Percentiles rank a stretch among this genome's conserved stretches.
phyloP scores from a whole-genome alignment of 2,888 invertebrate species.

The Teleogryllus oceanicus region DNA sequence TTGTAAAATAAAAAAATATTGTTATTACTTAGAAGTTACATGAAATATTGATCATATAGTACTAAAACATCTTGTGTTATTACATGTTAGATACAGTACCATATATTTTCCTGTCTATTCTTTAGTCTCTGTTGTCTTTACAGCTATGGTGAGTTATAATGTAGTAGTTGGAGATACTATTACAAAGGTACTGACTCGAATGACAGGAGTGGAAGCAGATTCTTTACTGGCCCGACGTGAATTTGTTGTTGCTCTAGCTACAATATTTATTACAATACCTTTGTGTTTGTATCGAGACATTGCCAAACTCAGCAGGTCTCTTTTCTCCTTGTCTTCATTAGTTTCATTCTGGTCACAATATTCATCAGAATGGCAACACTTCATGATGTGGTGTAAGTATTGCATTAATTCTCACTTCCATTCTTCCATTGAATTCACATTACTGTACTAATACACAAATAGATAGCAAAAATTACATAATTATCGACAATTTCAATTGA shows the following conservation, averaged over 20 bases:
- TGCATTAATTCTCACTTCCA: not conserved
- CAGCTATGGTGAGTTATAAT: conserved; percentile 86
- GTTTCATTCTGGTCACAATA: conserved; percentile 66
- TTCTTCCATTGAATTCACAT: not conserved
- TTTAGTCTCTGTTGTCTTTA: conserved; percentile 41
- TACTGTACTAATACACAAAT: too few relatives aligned
- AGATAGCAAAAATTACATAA: too few relatives aligned
- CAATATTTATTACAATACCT: conserved; percentile 70
- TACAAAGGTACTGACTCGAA: conserved; percentile 72
- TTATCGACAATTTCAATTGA: too few relatives aligned
- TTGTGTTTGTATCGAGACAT: conserved; percentile 76
- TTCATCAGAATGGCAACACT: conserved; percentile 59
- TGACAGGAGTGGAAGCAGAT: conserved; percentile 56
- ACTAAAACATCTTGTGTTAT: too few relatives aligned
- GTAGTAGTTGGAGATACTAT: conserved; percentile 83
- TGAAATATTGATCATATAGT: too few relatives aligned
- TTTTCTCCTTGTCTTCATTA: conserved; percentile 65
- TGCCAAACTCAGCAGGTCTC: conserved; percentile 64
- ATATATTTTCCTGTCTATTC: not conserved
- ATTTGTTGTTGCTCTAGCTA: conserved; percentile 67
- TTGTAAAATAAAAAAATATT: too few relatives aligned
- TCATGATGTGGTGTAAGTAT: conserved; percentile 62
- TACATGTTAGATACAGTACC: too few relatives aligned
- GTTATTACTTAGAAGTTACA: too few relatives aligned
- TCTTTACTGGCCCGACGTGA: conserved; percentile 61